Percentiles rank a stretch among this genome's conserved stretches.
Conservation (phyloP, 2,113 vertebrate genomes). For the Hemiscyllium ocellatum region DNA sequence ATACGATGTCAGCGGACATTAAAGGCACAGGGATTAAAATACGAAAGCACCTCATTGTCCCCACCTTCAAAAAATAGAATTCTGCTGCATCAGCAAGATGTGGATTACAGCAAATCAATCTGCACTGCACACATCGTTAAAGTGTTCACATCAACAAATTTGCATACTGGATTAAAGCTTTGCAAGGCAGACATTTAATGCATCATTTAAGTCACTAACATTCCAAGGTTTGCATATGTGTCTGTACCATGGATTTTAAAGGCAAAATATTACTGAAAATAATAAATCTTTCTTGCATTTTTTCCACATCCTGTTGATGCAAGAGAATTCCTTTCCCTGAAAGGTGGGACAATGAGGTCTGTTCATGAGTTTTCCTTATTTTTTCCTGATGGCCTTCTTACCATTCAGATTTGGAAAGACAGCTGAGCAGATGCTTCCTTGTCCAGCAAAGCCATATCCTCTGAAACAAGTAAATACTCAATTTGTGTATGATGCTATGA, state of each 20-base stretch:
- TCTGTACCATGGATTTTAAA: neutral
- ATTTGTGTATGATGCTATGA: neutral
- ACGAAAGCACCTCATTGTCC: neutral
- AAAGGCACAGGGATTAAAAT: neutral
- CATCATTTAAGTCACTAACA: neutral
- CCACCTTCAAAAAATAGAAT: neutral
- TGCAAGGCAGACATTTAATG: neutral
- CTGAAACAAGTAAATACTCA: neutral
- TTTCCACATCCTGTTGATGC: slow-evolving; percentile 32
- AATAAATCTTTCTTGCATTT: neutral
- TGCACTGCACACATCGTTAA: neutral
- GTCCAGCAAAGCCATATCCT: slow-evolving; percentile 1
- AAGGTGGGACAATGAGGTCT: slow-evolving; percentile 8
- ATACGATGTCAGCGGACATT: neutral
- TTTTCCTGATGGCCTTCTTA: neutral
- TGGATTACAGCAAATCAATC: neutral
- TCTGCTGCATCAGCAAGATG: slow-evolving; percentile 21
- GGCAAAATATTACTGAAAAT: neutral
- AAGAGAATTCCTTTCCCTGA: slow-evolving; percentile 26
- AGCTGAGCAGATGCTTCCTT: slow-evolving; percentile 23
- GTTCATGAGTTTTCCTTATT: slow-evolving; percentile 26
- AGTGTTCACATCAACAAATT: neutral
- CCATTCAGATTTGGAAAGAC: slow-evolving; percentile 27
- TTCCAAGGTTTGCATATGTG: neutral
- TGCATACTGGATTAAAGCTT: neutral